phyloP scores from a whole-genome alignment of 2,888 invertebrate genomes.

The Bruchidius siliquastri region DNA sequence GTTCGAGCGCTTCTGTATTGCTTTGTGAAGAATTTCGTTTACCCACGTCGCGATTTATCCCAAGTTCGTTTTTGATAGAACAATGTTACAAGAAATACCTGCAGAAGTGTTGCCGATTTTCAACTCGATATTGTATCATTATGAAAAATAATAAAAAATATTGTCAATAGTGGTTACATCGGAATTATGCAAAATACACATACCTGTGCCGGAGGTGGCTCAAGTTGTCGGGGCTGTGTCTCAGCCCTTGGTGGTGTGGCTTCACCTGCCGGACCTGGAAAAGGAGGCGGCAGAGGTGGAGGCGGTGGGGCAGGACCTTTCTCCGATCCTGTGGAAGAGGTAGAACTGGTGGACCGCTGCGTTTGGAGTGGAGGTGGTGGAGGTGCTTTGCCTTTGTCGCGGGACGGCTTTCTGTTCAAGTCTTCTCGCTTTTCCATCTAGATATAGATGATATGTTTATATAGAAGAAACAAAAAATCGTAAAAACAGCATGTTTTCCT shows the following conservation, averaged over 20 bases:
- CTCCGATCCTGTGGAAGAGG: conserved; percentile 18
- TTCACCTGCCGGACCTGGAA: conserved; percentile 1
- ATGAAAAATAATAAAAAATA: too few species aligned
- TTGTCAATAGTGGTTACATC: too few species aligned
- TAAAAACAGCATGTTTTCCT: too few species aligned
- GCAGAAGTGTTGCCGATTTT: too few species aligned
- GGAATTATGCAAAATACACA: too few species aligned
- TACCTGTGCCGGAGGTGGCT: neutral
- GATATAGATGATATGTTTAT: conserved; percentile 9
- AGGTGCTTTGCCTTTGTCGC: conserved; percentile 46
- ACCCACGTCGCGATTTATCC: too few species aligned
- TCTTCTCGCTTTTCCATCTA: conserved; percentile 67
- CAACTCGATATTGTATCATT: too few species aligned
- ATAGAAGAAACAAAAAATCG: too few species aligned
- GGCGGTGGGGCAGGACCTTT: conserved; percentile 26
- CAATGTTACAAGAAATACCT: too few species aligned
- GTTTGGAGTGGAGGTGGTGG: conserved; percentile 49
- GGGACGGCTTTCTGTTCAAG: conserved; percentile 52
- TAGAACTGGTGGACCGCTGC: conserved; percentile 28
- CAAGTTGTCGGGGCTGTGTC: neutral
- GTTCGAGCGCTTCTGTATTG: too few species aligned
- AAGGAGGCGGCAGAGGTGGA: conserved; percentile 25
- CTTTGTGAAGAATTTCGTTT: too few species aligned
- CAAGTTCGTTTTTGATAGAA: too few species aligned
- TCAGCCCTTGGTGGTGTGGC: conserved; percentile 4